phyloP scores from a whole-genome alignment of 2,113 vertebrate species.

The Sinosuthora webbiana region DNA sequence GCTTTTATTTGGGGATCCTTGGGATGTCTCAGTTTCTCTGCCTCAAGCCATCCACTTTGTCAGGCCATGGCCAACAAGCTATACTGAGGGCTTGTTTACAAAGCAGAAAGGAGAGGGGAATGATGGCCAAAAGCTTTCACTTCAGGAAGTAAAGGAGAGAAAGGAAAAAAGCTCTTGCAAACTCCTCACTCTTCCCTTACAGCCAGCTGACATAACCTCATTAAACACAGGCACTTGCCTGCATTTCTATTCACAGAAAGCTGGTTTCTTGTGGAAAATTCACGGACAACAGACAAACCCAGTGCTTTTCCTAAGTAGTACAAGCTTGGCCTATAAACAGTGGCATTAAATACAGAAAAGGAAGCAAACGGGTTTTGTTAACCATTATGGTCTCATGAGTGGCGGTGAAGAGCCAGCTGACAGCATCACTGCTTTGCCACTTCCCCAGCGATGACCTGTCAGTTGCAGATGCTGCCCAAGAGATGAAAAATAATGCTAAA shows the following conservation, averaged over 20 bases:
- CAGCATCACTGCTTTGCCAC: not conserved
- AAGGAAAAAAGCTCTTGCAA: not conserved
- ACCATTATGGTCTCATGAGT: not conserved
- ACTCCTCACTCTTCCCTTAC: not conserved
- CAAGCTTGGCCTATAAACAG: not conserved
- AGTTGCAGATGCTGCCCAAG: not conserved
- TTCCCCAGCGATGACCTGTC: not conserved
- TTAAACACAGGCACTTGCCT: fast-evolving
- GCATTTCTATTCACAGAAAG: not conserved
- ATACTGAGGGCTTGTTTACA: fast-evolving
- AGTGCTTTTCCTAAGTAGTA: not conserved
- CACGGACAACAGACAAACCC: not conserved
- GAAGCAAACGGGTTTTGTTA: not conserved
- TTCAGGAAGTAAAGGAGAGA: not conserved
- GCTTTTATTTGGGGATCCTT: not conserved
- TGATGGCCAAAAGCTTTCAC: not conserved
- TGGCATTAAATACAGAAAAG: not conserved
- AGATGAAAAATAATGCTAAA: not conserved
- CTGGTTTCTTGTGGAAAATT: not conserved
- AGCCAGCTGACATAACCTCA: not conserved
- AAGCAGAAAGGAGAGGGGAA: not conserved
- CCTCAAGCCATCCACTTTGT: fast-evolving
- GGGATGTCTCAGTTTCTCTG: not conserved
- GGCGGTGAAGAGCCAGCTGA: not conserved
- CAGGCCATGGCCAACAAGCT: fast-evolving